A percentile compares a stretch with the other conserved stretches of the same genome.
Evolutionary conservation across 2,888 invertebrate genomes (phyloP).

Genomic region (Agrochola circellaris): DNA sequence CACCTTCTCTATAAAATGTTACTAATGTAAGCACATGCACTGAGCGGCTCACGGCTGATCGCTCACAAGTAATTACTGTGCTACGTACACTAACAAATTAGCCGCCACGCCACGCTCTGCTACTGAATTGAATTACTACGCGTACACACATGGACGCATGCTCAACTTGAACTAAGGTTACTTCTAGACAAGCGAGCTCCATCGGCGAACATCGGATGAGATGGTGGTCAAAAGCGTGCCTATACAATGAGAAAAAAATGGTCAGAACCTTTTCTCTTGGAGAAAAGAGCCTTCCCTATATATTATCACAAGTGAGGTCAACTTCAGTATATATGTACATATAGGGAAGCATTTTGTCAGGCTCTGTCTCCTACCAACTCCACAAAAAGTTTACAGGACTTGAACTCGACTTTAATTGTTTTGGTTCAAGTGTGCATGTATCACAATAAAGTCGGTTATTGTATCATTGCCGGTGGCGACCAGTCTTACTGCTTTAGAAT

Average conservation of each 20-base stretch:
- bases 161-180: background rate
- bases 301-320: too few relatives aligned
- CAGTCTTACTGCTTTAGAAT: too few relatives aligned
- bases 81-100: slow-evolving; percentile 68
- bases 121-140: slow-evolving; percentile 72
- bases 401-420: background rate
- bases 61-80: slow-evolving; percentile 56
- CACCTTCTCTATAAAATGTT: background rate
- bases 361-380: background rate
- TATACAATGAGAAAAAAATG: background rate
- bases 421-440: too few relatives aligned
- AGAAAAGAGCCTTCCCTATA: background rate
- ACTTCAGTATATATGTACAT: too few relatives aligned
- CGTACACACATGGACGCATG: slow-evolving; percentile 55
- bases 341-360: background rate
- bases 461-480: too few relatives aligned
- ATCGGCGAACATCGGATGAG: background rate
- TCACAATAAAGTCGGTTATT: background rate
- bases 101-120: slow-evolving; percentile 61
- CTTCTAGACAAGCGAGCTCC: background rate
- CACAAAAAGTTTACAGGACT: background rate
- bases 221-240: background rate
- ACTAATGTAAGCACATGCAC: background rate
- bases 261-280: background rate
- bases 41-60: slow-evolving; percentile 31